Evolutionary conservation across 2,888 invertebrate species (phyloP).

Genomic region (Thera britannica): DNA sequence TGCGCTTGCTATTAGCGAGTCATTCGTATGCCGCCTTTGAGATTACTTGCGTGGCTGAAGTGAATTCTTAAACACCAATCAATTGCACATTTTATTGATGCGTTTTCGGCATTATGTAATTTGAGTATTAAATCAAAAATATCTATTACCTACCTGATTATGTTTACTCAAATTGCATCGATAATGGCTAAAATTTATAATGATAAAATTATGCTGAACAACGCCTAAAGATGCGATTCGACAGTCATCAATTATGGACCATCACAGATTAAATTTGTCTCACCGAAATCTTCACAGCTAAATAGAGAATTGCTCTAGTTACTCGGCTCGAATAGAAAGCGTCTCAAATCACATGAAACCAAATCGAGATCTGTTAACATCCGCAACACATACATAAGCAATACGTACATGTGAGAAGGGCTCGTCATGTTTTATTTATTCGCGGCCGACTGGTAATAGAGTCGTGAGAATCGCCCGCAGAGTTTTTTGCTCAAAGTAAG

Average conservation of each 20-base stretch:
- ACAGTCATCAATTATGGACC: slow-evolving; percentile 26
- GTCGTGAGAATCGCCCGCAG: slow-evolving; percentile 80
- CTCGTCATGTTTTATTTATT: slow-evolving; percentile 85
- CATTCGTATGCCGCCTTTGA: slow-evolving; percentile 8
- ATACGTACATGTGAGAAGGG: slow-evolving; percentile 77
- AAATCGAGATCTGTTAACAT: slow-evolving; percentile 79
- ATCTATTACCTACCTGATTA: background rate
- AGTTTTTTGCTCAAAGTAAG: slow-evolving; percentile 79
- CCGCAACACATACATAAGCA: slow-evolving; percentile 68
- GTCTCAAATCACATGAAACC: slow-evolving; percentile 72
- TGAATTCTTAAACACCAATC: slow-evolving; percentile 5
- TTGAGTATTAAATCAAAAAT: background rate
- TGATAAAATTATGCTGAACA: background rate
- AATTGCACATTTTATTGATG: background rate
- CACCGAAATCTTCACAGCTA: slow-evolving; percentile 19
- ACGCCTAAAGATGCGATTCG: slow-evolving; percentile 9
- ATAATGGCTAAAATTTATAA: no score
- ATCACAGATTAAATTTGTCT: slow-evolving; percentile 35
- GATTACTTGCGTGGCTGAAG: background rate
- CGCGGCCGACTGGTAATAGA: slow-evolving; percentile 81
- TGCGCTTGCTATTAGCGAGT: slow-evolving; percentile 4
- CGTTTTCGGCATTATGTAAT: background rate
- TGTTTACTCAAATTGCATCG: no score
- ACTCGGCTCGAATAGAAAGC: slow-evolving; percentile 62
- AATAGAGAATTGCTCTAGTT: slow-evolving; percentile 47